These are phyloP conservation scores for Anthoscopus minutus DNA, from an alignment of 2,113 vertebrate species.

Conservation along the genomic window DNA sequence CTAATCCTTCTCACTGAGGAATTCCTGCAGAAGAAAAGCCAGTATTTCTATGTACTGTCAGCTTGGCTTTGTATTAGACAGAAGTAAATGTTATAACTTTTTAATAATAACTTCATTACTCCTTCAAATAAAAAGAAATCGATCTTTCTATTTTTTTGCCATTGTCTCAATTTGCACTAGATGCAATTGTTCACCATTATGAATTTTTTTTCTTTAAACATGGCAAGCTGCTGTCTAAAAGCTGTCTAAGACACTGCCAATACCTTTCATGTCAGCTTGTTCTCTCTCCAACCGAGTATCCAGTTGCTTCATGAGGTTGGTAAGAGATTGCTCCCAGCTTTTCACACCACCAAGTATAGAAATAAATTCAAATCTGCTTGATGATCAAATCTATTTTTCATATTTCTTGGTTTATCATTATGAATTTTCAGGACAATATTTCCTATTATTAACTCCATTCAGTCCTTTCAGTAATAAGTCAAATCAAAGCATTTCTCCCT, in stretches of 20 bases:
- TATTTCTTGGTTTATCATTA: not conserved
- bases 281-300: not conserved
- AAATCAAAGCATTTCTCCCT: not conserved
- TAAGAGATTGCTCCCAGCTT: not conserved
- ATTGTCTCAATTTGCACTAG: not conserved
- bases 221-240: not conserved
- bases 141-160: accelerated
- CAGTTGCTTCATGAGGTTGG: not conserved
- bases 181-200: not conserved
- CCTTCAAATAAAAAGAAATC: not conserved
- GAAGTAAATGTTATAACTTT: not conserved
- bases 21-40: not conserved
- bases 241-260: not conserved
- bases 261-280: not conserved
- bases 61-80: not conserved
- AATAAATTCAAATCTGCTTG: not conserved
- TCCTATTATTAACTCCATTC: not conserved
- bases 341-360: not conserved
- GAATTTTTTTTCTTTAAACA: not conserved
- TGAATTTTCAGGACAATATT: not conserved
- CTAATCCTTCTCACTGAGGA: not conserved
- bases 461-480: not conserved
- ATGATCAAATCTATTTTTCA: not conserved
- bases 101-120: not conserved
- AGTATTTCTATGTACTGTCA: not conserved